Base-by-base conservation (phyloP, 2,888 invertebrate species). In the Acrocyrtus sp. region DNA sequence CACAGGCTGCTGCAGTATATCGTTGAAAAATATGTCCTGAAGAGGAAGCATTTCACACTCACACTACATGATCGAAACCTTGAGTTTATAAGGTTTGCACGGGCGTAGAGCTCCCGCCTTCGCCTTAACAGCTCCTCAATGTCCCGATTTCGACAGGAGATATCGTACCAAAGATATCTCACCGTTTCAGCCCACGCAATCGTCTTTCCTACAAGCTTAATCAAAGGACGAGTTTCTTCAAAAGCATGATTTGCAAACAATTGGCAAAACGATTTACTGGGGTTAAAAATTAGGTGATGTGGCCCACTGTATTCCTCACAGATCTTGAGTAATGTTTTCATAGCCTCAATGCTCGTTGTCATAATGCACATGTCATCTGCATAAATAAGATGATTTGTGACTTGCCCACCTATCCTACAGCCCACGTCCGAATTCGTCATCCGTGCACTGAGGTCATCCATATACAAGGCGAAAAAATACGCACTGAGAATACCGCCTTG, bases 241-340 rank as follows among this genome's bases (percentile, higher is more conserved):
- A 21, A 58, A 5, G 3, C 12, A 10, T 22, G 41, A 22, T 10
- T 19, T 24, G 26, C 10, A 17, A 69, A 69, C 10, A 24, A 47
- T 22, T 69, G 69, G 19, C 54, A 61, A 1, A 69, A 50, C 1
- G 61, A 17, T n/a, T 69, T 69, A 12, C 17, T 39, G 0, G 69
- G 15, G 22, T 61, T 69, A 48, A 69, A 69, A 2, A 56, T 17
- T 19, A 69, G 3, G 8, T 61, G 22, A 61, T 69, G 69, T 1
- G 24, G 2, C 2, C 1, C 4, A 0, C 54, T 53, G 19, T 43
- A 68, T 1, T 45, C 17, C 17, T 68, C 47, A 34, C 58, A 58
- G 1, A 58, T 12, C 3, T 17, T 45, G 1, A 58, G 17, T 6
- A 58, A 29, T 3, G 1, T 17, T 27, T 58, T 24, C 6, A 58